Evolutionary conservation across 1,140 invertebrate species (phyloP), one percentile per base, ranked within the genome.

Genomic region (Batillaria attramentaria): DNA sequence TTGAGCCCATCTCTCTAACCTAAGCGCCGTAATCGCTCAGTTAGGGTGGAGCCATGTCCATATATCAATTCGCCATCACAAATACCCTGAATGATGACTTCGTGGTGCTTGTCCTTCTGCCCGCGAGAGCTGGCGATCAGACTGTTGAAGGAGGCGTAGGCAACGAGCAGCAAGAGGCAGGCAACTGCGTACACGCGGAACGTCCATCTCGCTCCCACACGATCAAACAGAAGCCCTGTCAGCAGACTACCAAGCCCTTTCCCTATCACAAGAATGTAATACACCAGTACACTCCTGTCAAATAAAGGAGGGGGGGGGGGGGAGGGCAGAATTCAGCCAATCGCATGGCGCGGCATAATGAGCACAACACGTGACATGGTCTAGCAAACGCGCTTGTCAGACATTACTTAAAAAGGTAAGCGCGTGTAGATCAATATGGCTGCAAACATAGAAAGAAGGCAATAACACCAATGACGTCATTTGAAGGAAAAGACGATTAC

Each of bases 241-340:
- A 84, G 43, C 13, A 83, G 50, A 57, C 81, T 77, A 24, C 84
- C 84, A 24, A 83, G 39, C n/a, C 84, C 84, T 72, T 80, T 81
- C 33, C 84, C 84, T 84, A n/a, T 13, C 18, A 31, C 8, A 2
- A 65, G 18, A 13, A 65, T 16, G 18, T 10, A 5, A 33, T 13
- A 65, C 6, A 62, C 6, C n/a, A 28, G 10, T 28, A 16, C 8
- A 16, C 57, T 18, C 13, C 20, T 31, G 31, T 43, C 18, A 39
- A 50, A 74, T n/a, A n/a, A n/a, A n/a, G n/a, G n/a, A n/a, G n/a
- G n/a, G n/a, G n/a, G n/a, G n/a, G n/a, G n/a, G n/a, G n/a, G n/a
- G n/a, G n/a, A n/a, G n/a, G n/a, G n/a, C 33, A 66, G 5, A n/a
- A n/a, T n/a, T n/a, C n/a, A n/a, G n/a, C n/a, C n/a, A n/a, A n/a